phyloP scores from a whole-genome alignment of 2,888 invertebrate genomes.

The Lasius fuliginosus region DNA sequence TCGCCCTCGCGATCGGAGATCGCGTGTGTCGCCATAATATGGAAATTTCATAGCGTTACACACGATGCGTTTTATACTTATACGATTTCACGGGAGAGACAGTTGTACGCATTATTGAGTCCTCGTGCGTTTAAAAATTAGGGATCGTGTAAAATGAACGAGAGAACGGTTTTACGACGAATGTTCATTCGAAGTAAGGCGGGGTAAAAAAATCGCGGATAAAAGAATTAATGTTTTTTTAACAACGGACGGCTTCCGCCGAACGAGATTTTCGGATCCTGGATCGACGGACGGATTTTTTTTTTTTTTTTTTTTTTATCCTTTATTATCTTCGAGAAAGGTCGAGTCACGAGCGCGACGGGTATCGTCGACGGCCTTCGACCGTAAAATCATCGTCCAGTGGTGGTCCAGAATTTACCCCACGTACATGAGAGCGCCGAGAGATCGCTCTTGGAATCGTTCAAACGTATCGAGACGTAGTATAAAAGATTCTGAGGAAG shows the following conservation, averaged over 20 bases:
- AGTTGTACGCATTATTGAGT: neutral
- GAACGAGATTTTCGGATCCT: conserved; percentile 21
- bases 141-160: neutral
- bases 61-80: conserved; percentile 20
- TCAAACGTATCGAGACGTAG: conserved; percentile 75
- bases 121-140: neutral
- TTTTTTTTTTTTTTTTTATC: conserved; percentile 9
- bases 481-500: conserved; percentile 50
- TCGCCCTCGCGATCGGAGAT: conserved; percentile 51
- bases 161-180: neutral
- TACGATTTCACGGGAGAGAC: neutral
- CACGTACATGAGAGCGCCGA: conserved; percentile 50
- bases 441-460: conserved; percentile 73
- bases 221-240: conserved; percentile 26
- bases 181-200: conserved; percentile 14
- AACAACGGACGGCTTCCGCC: conserved; percentile 40
- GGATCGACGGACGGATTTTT: neutral
- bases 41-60: conserved; percentile 31
- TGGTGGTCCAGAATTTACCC: conserved; percentile 78
- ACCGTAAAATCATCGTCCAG: conserved; percentile 83
- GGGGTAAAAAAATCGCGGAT: conserved; percentile 25
- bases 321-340: conserved; percentile 59
- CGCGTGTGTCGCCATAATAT: conserved; percentile 19
- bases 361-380: conserved; percentile 67
- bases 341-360: conserved; percentile 60